These are phyloP conservation scores for Rhagonycha lutea DNA, from an alignment of 2,888 invertebrate species.

Conservation along the genomic window DNA sequence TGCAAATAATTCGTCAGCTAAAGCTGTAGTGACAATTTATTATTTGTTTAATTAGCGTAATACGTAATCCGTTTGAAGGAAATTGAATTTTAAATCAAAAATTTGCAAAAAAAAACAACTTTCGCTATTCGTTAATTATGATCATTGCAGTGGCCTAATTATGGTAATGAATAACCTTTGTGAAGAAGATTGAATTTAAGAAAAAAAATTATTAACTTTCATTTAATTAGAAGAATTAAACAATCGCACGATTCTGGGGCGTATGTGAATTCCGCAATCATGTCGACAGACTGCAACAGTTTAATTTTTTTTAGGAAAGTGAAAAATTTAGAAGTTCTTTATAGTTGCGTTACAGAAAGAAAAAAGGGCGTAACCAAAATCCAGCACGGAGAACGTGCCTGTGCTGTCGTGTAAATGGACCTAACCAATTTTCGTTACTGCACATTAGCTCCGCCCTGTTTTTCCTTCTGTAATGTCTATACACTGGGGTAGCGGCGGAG, in stretches of 20 bases:
- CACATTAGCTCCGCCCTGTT: too few relatives aligned
- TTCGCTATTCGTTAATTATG: neutral
- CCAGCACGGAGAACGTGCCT: too few relatives aligned
- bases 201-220: neutral
- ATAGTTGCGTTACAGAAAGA: too few relatives aligned
- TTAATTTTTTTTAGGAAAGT: neutral
- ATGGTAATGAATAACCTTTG: neutral
- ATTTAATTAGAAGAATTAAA: neutral
- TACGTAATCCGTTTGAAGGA: neutral
- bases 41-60: neutral
- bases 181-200: neutral
- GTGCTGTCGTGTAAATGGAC: too few relatives aligned
- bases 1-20: neutral
- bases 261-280: neutral
- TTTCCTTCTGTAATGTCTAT: too few relatives aligned
- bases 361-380: too few relatives aligned
- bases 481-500: too few relatives aligned
- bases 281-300: neutral
- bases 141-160: neutral
- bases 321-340: neutral
- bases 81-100: neutral
- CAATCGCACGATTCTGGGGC: neutral
- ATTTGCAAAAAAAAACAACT: neutral
- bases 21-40: neutral
- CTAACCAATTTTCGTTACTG: too few relatives aligned